phyloP scores from a whole-genome alignment of 1,140 invertebrate genomes.

The Platyscapa corneri region DNA sequence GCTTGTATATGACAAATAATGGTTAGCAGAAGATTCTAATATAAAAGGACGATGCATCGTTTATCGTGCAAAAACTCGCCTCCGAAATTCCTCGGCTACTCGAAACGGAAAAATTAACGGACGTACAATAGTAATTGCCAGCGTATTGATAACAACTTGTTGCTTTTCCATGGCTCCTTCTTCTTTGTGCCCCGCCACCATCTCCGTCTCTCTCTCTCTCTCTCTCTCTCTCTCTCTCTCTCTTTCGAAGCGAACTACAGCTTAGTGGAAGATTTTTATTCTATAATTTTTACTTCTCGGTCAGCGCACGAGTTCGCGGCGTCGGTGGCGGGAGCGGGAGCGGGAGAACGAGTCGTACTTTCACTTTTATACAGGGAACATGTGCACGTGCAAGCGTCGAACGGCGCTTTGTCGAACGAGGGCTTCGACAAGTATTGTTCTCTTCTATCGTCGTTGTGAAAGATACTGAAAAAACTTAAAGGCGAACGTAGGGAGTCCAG shows the following conservation, averaged over 20 bases:
- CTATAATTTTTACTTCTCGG: constrained; percentile 14
- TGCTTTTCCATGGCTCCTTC: not conserved
- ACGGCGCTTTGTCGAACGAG: constrained; percentile 33
- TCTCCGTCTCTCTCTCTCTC: no score
- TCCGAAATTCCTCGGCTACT: no score
- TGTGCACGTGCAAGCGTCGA: constrained; percentile 29
- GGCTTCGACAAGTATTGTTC: constrained; percentile 42
- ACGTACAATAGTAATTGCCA: not conserved
- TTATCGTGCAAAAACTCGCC: no score
- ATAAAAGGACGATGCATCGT: no score
- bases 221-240: not conserved
- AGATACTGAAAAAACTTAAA: not conserved
- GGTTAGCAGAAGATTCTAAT: no score
- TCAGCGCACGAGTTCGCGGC: constrained; percentile 3
- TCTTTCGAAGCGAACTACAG: no score
- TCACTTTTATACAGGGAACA: constrained; percentile 48
- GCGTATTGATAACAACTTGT: not conserved
- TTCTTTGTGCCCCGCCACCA: not conserved
- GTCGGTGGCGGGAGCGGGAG: not conserved
- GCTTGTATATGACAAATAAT: no score
- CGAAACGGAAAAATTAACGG: no score
- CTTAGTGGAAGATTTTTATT: constrained; percentile 38
- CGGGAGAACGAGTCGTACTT: constrained; percentile 34
- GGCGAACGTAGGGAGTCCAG: not conserved
- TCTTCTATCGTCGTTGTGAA: not conserved